Evolutionary conservation across 2,113 vertebrate genomes (phyloP).

Genomic region (Eulemur macaco): DNA sequence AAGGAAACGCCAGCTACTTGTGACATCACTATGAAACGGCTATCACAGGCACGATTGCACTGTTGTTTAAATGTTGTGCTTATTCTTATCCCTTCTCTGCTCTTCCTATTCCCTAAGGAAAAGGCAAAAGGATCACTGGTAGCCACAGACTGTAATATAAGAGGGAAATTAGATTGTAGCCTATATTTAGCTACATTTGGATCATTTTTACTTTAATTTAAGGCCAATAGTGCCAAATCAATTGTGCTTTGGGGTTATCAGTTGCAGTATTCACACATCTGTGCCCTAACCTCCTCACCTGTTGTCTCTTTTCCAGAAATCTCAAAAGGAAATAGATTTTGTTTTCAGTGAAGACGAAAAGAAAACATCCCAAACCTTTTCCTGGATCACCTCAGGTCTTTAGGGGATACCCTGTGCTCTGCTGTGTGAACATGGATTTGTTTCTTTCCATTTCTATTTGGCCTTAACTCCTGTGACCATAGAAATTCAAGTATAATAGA

Average conservation of each 20-base stretch:
- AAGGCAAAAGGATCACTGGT: background rate
- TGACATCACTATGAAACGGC: slow-evolving; percentile 33
- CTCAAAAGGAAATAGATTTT: slow-evolving; percentile 4
- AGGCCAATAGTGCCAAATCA: background rate
- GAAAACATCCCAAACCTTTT: background rate
- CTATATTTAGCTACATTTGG: background rate
- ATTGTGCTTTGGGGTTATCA: background rate
- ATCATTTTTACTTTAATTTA: slow-evolving; percentile 31
- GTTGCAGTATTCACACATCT: background rate
- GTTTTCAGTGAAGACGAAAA: background rate
- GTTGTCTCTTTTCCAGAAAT: background rate
- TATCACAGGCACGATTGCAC: background rate
- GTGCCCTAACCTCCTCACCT: background rate
- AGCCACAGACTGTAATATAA: background rate
- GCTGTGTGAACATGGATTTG: background rate
- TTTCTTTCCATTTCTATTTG: background rate
- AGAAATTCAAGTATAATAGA: background rate
- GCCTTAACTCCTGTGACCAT: background rate
- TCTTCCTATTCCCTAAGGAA: background rate
- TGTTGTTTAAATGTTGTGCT: slow-evolving; percentile 50
- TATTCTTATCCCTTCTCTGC: background rate
- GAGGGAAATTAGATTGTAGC: background rate
- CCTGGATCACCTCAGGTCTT: background rate
- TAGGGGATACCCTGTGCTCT: background rate
- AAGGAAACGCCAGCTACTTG: slow-evolving; percentile 65